Base-by-base conservation (phyloP, 2,797 vertebrate species). In the Megaceryle alcyon region DNA sequence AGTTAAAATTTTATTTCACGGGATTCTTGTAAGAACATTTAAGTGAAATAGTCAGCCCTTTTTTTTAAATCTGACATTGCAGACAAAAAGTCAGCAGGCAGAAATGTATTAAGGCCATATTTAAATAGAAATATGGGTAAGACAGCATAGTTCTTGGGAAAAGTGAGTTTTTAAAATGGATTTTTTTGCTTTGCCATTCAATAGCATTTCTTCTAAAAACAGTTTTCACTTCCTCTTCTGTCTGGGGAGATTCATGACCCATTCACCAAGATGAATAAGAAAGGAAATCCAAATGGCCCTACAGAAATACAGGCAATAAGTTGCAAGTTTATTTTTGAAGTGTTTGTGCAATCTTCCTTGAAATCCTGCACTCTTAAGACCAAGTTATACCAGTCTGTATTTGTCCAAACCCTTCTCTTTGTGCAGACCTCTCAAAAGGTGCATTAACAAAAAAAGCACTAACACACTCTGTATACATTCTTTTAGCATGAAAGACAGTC, bases 401-500 rank as follows among this genome's bases (percentile, higher is more conserved):
- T 48, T 84, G 8, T 57, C 25, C 17, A 69, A 61, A 85, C 4
- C 5, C 14, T 37, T 57, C 0, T n/a, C 10, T 43, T 76, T 87
- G 41, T 57, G 28, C 59, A 79, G n/a, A 10, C 2, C 4, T 63
- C 35, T 60, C 37, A 46, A 33, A 82, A 44, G 25, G 11, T 18
- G 2, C 13, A 12, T 29, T 12, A 71, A 20, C 16, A 33, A 76
- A 57, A 57, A 64, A 16, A 76, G 7, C 15, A 14, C 21, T 37
- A 31, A 19, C 17, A 53, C 7, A 7, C 12, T n/a, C 25, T 33
- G 11, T 43, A 6, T 43, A 6, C 25, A 6, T 43, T 51, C 8
- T 18, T 43, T 75, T 25, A 26, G 14, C 2, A 1, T 5, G 11
- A 68, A 25, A 21, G 6, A 35, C 0, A 3, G 22, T 41, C 37